These are phyloP conservation scores for Artibeus lituratus DNA, from an alignment of 2,797 vertebrate genomes.

Conservation along the genomic window DNA sequence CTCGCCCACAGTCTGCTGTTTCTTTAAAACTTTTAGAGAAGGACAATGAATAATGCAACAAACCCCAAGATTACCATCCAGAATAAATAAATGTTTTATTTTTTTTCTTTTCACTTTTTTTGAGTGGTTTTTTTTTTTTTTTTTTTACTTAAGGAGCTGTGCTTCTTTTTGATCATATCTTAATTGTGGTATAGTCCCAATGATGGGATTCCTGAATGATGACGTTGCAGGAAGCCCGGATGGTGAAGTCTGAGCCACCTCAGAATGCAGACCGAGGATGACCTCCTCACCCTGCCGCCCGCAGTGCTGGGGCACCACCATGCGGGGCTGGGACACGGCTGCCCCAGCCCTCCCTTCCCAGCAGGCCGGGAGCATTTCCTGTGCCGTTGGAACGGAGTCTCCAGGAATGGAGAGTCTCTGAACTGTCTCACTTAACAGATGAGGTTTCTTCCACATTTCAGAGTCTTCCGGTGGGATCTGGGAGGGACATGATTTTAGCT, in stretches of 20 bases:
- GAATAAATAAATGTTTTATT: background rate
- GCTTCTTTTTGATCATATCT: background rate
- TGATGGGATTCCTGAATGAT: background rate
- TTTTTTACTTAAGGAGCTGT: background rate
- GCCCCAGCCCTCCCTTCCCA: too few relatives aligned
- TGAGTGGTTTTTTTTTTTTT: background rate
- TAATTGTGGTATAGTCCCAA: background rate
- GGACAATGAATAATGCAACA: background rate
- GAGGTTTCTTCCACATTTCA: background rate
- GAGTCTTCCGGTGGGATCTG: background rate
- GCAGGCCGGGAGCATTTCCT: fast-evolving
- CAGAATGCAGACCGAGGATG: background rate
- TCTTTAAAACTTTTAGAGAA: background rate
- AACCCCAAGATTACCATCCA: background rate
- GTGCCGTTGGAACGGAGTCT: background rate
- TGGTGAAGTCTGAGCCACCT: background rate
- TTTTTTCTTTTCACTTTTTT: background rate
- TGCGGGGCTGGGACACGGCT: background rate
- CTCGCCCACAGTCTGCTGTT: background rate
- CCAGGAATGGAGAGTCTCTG: background rate
- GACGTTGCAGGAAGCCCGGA: background rate
- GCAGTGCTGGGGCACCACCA: fast-evolving
- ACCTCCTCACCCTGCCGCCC: fast-evolving
- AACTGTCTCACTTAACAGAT: background rate
- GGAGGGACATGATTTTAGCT: background rate